A percentile compares a stretch with the other conserved stretches of the same genome.
Conservation (phyloP, 1,140 invertebrate species). For the Dendrolimus kikuchii region DNA sequence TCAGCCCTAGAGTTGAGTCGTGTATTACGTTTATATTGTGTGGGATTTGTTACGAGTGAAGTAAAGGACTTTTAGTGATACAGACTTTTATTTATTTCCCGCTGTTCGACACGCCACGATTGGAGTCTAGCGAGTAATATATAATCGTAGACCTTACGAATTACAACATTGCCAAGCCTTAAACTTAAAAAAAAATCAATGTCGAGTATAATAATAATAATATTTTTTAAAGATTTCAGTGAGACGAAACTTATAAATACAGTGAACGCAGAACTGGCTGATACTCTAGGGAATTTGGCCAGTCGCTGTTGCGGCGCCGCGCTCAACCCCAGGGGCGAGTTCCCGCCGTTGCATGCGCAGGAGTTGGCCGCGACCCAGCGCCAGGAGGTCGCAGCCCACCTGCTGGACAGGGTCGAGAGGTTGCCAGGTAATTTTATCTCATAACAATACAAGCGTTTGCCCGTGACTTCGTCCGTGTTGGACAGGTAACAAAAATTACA, state of each 20-base stretch:
- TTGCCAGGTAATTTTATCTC: constrained; percentile 71
- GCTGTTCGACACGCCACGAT: no score
- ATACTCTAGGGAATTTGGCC: constrained; percentile 94
- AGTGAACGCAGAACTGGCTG: constrained; percentile 93
- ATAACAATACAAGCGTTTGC: background rate
- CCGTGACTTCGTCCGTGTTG: background rate
- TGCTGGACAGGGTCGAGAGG: constrained; percentile 37
- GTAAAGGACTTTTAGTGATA: no score
- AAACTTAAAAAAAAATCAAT: no score
- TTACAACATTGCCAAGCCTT: no score
- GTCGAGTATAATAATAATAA: no score
- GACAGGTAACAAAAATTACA: background rate
- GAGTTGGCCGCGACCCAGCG: constrained; percentile 38
- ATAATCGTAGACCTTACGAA: no score
- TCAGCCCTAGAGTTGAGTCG: no score
- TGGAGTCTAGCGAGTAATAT: no score
- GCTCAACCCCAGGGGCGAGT: constrained; percentile 85
- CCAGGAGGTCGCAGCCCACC: constrained; percentile 15
- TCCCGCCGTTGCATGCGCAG: constrained; percentile 75
- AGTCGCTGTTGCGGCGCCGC: constrained; percentile 82
- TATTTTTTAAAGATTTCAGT: constrained; percentile 89
- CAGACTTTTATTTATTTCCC: no score
- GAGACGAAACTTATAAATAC: constrained; percentile 82
- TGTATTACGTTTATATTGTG: no score
- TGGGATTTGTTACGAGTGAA: no score